phyloP scores from a whole-genome alignment of 2,797 vertebrate genomes.

The Sebastes diploproa region DNA sequence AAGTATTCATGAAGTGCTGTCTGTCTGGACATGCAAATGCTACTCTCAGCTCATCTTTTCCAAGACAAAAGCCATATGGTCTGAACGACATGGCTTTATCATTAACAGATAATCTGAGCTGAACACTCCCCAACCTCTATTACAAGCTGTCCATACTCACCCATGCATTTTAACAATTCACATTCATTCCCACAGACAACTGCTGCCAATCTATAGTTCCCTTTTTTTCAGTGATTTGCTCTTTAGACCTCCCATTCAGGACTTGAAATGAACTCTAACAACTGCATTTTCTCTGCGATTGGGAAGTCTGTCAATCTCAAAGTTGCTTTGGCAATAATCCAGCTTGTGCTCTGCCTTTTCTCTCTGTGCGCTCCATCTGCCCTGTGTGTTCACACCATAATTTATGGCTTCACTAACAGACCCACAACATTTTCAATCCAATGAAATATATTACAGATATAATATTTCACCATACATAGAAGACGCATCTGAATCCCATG shows the following conservation, averaged over 20 bases:
- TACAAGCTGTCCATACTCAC: background rate
- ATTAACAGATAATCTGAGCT: background rate
- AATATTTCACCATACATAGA: background rate
- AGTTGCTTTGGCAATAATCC: slow-evolving; percentile 41
- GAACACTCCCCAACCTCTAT: background rate
- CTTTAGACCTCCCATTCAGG: slow-evolving; percentile 42
- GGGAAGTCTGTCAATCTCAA: slow-evolving; percentile 47
- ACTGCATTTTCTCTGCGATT: slow-evolving; percentile 14
- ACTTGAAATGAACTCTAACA: slow-evolving; percentile 13
- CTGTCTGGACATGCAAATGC: background rate
- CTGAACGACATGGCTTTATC: background rate
- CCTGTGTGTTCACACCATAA: background rate
- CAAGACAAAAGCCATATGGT: background rate
- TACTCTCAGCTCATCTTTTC: background rate
- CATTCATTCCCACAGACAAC: slow-evolving; percentile 4
- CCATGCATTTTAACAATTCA: slow-evolving; percentile 4
- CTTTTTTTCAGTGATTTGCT: slow-evolving; percentile 21
- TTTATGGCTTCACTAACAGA: background rate
- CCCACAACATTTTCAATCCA: background rate
- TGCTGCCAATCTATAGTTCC: slow-evolving; percentile 28
- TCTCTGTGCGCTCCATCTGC: background rate
- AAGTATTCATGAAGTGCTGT: background rate
- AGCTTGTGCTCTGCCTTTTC: slow-evolving; percentile 1
- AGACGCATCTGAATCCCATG: background rate
- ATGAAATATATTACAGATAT: background rate